These are phyloP conservation scores for Apostichopus parvimensis DNA, from an alignment of 35 echinoderm and acorn worm species.

Conservation along the genomic window DNA sequence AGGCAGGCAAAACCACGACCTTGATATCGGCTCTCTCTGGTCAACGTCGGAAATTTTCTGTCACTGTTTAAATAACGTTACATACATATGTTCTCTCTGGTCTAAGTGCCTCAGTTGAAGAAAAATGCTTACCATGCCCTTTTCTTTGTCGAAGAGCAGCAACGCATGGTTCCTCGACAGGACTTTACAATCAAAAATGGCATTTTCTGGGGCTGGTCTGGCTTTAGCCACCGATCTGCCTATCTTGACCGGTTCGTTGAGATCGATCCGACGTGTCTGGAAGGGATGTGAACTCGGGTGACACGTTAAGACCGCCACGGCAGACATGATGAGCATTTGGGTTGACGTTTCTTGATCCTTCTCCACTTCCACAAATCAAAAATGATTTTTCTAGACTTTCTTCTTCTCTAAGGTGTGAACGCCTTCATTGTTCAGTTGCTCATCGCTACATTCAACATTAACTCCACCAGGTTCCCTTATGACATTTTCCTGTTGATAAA, in stretches of 20 bases:
- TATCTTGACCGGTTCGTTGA: constrained; percentile 95
- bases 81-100: too few species aligned
- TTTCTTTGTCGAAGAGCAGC: constrained; percentile 83
- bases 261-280: constrained; percentile 78
- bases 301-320: constrained; percentile 88
- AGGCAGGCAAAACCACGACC: too few species aligned
- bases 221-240: constrained; percentile 94
- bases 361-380: background rate
- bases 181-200: constrained; percentile 99
- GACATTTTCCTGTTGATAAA: too few species aligned
- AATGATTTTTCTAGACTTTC: background rate
- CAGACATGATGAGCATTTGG: constrained; percentile 81
- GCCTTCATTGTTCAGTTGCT: constrained; percentile 12
- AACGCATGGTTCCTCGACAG: constrained; percentile 94
- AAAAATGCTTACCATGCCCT: constrained; percentile 65
- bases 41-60: too few species aligned
- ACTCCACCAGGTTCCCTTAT: too few species aligned
- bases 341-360: background rate
- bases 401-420: background rate
- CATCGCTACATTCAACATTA: background rate
- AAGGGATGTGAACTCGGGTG: constrained; percentile 97
- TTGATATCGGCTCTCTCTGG: too few species aligned
- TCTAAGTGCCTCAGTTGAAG: too few species aligned
- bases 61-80: too few species aligned
- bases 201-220: constrained; percentile 81